Percentiles rank a stretch among this genome's conserved stretches.
Conservation (phyloP, 2,797 vertebrate genomes). For the Buceros bicornis region DNA sequence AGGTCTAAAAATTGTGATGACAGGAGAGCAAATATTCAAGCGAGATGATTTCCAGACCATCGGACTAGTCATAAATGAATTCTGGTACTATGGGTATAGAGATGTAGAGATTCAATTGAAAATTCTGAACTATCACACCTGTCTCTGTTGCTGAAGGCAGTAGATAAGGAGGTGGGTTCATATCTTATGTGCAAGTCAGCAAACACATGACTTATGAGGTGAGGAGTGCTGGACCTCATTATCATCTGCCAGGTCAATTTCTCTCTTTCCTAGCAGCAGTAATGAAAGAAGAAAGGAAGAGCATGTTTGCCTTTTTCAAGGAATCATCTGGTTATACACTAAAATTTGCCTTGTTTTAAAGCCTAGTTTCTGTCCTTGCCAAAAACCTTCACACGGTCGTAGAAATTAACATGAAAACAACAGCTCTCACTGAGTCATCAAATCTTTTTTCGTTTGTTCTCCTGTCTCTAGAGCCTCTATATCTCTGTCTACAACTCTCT, state of each 20-base stretch:
- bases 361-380: conserved; percentile 30
- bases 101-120: neutral
- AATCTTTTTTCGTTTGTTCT: conserved; percentile 40
- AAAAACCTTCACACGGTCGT: conserved; percentile 39
- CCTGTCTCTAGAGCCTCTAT: conserved; percentile 40
- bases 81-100: neutral
- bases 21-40: rapidly evolving
- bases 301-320: neutral
- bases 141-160: neutral
- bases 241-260: neutral
- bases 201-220: neutral
- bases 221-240: neutral
- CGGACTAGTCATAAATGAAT: neutral
- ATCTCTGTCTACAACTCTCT: conserved; percentile 23
- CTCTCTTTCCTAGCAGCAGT: neutral
- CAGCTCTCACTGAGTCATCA: conserved; percentile 45
- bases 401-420: conserved; percentile 55
- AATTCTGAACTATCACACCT: neutral
- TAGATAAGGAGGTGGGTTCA: neutral
- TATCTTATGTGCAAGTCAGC: conserved; percentile 14
- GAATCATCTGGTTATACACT: neutral
- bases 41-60: neutral
- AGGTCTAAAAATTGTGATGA: neutral
- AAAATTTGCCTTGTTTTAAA: neutral
- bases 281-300: neutral